Conservation (phyloP, 2,888 invertebrate species). For the Periphyllus acericola region DNA sequence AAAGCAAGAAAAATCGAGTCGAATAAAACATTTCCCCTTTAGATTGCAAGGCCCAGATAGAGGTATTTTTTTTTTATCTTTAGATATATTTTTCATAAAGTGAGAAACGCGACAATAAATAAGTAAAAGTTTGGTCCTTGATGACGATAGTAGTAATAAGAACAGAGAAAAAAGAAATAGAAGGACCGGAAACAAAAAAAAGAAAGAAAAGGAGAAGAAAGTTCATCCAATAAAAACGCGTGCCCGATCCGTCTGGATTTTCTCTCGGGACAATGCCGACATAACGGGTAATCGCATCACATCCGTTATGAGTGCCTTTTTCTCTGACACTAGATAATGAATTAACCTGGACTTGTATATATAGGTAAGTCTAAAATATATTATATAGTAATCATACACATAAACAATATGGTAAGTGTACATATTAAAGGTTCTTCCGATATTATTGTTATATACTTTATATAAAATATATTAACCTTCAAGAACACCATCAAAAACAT, state of each 20-base stretch:
- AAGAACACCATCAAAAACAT: conserved; percentile 47
- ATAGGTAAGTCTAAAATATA: conserved; percentile 45
- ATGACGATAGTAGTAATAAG: conserved; percentile 62
- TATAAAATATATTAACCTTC: conserved; percentile 48
- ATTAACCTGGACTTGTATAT: conserved; percentile 61
- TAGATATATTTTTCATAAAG: conserved; percentile 61
- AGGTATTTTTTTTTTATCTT: conserved; percentile 60
- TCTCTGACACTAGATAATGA: conserved; percentile 60
- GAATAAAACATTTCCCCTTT: conserved; percentile 62
- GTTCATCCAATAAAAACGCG: conserved; percentile 62
- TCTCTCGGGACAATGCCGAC: conserved; percentile 61
- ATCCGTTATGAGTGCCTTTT: conserved; percentile 62
- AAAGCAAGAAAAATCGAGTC: conserved; percentile 62
- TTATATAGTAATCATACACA: conserved; percentile 16
- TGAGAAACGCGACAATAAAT: conserved; percentile 62
- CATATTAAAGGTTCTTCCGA: conserved; percentile 44
- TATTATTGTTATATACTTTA: conserved; percentile 23
- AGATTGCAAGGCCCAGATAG: conserved; percentile 58
- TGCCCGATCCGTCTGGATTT: conserved; percentile 62
- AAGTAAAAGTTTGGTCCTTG: conserved; percentile 62
- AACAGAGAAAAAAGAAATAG: conserved; percentile 58
- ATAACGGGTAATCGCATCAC: conserved; percentile 62
- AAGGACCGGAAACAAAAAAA: conserved; percentile 53
- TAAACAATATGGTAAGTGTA: conserved; percentile 26
- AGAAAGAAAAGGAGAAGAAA: conserved; percentile 56